Conservation (phyloP, 2,797 vertebrate species). For the Phaenicophaeus curvirostris region DNA sequence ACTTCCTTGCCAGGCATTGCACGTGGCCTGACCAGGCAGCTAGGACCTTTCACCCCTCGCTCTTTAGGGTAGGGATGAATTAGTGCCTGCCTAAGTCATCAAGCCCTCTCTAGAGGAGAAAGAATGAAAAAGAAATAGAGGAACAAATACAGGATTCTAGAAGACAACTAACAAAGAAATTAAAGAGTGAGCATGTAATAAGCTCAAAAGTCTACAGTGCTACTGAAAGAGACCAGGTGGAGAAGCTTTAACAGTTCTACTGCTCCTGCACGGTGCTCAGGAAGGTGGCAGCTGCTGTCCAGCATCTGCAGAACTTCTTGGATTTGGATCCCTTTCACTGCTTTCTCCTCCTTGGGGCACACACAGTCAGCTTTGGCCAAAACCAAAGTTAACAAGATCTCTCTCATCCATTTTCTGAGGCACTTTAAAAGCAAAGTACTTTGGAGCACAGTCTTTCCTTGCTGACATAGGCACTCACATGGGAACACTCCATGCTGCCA, state of each 20-base stretch:
- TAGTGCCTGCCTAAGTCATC: background rate
- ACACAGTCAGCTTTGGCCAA: background rate
- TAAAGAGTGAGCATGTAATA: background rate
- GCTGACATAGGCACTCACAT: background rate
- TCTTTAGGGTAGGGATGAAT: background rate
- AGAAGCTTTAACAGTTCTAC: background rate
- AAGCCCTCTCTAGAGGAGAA: background rate
- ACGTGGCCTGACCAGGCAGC: background rate
- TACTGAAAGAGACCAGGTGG: background rate
- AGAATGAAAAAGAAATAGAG: background rate
- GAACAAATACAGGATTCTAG: background rate
- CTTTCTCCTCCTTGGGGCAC: background rate
- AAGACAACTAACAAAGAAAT: background rate
- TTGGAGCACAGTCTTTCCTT: background rate
- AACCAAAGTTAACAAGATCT: background rate
- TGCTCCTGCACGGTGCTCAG: background rate
- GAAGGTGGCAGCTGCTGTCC: background rate
- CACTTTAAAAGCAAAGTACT: background rate
- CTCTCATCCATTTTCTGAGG: background rate
- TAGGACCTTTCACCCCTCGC: background rate
- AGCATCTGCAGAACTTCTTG: background rate
- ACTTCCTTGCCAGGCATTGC: background rate
- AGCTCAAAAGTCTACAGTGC: background rate
- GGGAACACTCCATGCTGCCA: rapidly evolving
- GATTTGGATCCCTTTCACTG: background rate